Evolutionary conservation across 2,797 vertebrate species (phyloP).

Genomic region (Crax fasciolata): DNA sequence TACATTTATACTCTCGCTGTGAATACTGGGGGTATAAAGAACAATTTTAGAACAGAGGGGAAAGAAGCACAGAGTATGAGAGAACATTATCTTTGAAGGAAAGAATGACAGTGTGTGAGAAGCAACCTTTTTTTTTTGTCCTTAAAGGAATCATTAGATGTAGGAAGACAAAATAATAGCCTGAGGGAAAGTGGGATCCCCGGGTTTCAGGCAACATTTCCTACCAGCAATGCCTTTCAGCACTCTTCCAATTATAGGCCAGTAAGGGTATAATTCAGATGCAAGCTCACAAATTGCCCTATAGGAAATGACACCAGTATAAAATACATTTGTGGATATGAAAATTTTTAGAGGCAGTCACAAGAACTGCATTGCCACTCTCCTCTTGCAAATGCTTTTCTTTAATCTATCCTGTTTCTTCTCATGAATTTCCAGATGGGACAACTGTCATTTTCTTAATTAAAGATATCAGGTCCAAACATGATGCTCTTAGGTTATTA

Average conservation of each 20-base stretch:
- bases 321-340: neutral
- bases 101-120: neutral
- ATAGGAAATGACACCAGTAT: neutral
- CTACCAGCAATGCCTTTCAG: neutral
- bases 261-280: neutral
- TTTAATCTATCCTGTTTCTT: neutral
- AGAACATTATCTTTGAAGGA: neutral
- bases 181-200: neutral
- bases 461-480: slow-evolving; percentile 1
- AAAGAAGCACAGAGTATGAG: neutral
- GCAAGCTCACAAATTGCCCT: neutral
- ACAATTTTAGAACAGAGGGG: neutral
- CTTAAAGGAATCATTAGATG: neutral
- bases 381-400: neutral
- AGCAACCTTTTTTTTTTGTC: neutral
- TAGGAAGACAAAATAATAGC: neutral
- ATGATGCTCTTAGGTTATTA: neutral
- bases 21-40: neutral
- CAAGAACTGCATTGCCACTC: neutral
- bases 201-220: neutral
- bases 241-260: neutral
- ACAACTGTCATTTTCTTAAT: slow-evolving; percentile 12
- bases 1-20: neutral
- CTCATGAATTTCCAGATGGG: neutral
- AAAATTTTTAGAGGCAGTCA: neutral